Percentiles rank a stretch among this genome's conserved stretches.
Conservation (phyloP, 2,113 vertebrate species). For the Cyanoderma ruficeps region DNA sequence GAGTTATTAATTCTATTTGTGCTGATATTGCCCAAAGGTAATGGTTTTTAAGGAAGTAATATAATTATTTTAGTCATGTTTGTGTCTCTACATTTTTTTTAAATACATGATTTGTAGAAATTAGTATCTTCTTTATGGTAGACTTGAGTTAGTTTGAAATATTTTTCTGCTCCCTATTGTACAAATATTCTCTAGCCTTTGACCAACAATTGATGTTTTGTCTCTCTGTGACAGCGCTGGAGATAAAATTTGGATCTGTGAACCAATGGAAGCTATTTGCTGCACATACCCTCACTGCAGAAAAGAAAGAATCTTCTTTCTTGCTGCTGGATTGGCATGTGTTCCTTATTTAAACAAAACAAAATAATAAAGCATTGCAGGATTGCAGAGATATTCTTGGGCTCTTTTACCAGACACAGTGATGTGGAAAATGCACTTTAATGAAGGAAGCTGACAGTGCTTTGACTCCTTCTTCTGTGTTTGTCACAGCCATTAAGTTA, state of each 20-base stretch:
- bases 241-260: background rate
- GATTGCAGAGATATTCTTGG: background rate
- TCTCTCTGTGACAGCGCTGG: background rate
- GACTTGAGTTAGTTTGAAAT: background rate
- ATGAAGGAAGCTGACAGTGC: background rate
- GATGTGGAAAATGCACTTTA: background rate
- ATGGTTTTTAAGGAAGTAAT: background rate
- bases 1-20: background rate
- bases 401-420: background rate
- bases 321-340: background rate
- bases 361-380: background rate
- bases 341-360: background rate
- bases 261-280: background rate
- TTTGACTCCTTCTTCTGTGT: background rate
- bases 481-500: background rate
- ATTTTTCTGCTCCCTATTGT: background rate
- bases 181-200: background rate
- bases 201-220: background rate
- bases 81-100: background rate
- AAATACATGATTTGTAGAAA: background rate
- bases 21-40: background rate
- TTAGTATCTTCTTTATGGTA: background rate
- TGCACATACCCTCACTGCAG: background rate
- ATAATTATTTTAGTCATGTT: background rate
- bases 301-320: background rate